These are phyloP conservation scores for Melitaea athalia DNA, from an alignment of 2,888 invertebrate species.

Conservation along the genomic window DNA sequence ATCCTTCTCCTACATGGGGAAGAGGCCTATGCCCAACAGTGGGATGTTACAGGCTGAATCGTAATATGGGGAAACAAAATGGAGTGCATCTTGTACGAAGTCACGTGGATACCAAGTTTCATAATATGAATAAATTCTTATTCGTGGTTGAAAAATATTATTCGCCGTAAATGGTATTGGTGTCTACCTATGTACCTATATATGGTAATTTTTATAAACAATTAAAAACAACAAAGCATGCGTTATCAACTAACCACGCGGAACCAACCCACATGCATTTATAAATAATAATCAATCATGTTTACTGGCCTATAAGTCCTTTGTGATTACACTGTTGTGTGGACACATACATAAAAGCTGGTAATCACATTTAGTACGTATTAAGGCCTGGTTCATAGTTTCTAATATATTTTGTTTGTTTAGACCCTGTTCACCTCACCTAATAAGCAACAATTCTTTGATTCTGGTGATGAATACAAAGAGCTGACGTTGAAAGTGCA, in stretches of 20 bases:
- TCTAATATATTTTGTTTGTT: conserved; percentile 1
- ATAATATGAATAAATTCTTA: too few relatives aligned
- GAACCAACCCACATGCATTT: conserved; percentile 33
- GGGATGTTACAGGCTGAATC: too few relatives aligned
- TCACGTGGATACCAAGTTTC: too few relatives aligned
- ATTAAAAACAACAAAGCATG: conserved; percentile 9
- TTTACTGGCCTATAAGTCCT: background rate
- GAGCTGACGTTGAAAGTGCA: too few relatives aligned
- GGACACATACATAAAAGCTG: background rate
- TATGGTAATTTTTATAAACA: background rate
- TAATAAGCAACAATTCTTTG: background rate
- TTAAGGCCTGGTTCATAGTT: background rate
- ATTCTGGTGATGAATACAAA: too few relatives aligned
- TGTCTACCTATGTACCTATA: too few relatives aligned
- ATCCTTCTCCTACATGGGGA: too few relatives aligned
- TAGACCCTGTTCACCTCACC: conserved; percentile 1
- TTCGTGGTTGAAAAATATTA: too few relatives aligned
- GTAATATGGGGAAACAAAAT: too few relatives aligned
- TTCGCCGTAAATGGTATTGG: too few relatives aligned
- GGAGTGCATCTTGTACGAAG: too few relatives aligned
- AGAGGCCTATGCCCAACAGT: too few relatives aligned
- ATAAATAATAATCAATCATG: conserved; percentile 16
- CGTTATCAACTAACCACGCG: conserved; percentile 35
- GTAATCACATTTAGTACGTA: background rate
- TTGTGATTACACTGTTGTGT: background rate